Percentiles rank a stretch among this genome's conserved stretches.
phyloP scores from a whole-genome alignment of 2,797 vertebrate genomes.

The Apogon talboti region DNA sequence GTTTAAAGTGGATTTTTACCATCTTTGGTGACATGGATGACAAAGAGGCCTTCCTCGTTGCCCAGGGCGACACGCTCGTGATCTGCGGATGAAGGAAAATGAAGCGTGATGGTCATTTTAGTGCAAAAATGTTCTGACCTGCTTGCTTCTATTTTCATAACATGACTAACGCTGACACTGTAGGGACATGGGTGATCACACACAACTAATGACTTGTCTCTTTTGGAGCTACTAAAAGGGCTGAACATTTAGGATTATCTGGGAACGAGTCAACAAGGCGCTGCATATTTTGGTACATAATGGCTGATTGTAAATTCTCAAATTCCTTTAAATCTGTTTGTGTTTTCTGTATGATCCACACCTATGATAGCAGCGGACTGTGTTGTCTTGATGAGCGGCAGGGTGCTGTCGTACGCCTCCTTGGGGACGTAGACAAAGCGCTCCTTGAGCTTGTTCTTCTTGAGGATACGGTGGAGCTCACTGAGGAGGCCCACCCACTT shows the following conservation, averaged over 20 bases:
- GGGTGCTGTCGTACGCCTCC: slow-evolving; percentile 96
- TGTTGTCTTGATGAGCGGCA: slow-evolving; percentile 97
- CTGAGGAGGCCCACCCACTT: slow-evolving; percentile 97
- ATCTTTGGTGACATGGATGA: slow-evolving; percentile 98
- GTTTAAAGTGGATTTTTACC: slow-evolving; percentile 82
- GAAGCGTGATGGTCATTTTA: neutral
- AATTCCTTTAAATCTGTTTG: too few species aligned
- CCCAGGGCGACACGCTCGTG: slow-evolving; percentile 97
- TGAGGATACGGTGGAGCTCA: slow-evolving; percentile 95
- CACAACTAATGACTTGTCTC: slow-evolving; percentile 1
- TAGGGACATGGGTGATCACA: neutral
- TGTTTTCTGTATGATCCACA: slow-evolving; percentile 51
- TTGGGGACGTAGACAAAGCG: slow-evolving; percentile 96
- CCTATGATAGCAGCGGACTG: slow-evolving; percentile 96
- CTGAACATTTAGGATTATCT: neutral
- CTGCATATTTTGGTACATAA: neutral
- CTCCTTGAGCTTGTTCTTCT: slow-evolving; percentile 98
- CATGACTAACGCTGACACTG: slow-evolving; percentile 13
- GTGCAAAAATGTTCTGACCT: slow-evolving; percentile 9
- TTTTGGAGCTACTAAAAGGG: neutral
- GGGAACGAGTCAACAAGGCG: neutral
- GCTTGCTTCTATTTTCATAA: slow-evolving; percentile 28
- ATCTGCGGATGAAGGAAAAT: slow-evolving; percentile 80
- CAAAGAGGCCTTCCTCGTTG: slow-evolving; percentile 97
- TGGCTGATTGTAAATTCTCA: neutral